These are phyloP conservation scores for Poicephalus gulielmi DNA, from an alignment of 2,113 vertebrate genomes.

Conservation along the genomic window DNA sequence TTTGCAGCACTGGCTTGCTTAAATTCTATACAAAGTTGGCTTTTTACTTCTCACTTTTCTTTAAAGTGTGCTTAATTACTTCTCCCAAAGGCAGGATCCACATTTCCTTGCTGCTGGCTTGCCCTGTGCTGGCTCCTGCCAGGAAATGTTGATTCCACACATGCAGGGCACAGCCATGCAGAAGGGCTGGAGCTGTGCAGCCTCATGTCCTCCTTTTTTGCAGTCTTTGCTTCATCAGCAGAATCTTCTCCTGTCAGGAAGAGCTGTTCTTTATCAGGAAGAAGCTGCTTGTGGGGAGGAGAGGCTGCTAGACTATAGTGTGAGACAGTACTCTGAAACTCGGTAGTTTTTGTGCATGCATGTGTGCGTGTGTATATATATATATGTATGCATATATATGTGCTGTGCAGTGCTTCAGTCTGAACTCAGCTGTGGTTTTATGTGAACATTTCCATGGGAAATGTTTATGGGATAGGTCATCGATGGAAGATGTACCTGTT, in stretches of 20 bases:
- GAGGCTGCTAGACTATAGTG: not conserved
- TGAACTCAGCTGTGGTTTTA: not conserved
- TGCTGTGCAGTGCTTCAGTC: not conserved
- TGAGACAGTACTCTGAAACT: not conserved
- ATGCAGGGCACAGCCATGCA: fast-evolving
- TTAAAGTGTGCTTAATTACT: not conserved
- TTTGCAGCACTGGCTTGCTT: not conserved
- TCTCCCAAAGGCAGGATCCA: not conserved
- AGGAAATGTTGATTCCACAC: not conserved
- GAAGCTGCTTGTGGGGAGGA: not conserved
- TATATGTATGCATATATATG: too few relatives aligned
- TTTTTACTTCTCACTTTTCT: not conserved
- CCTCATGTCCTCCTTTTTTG: fast-evolving
- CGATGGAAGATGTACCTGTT: not conserved
- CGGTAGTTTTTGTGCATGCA: not conserved
- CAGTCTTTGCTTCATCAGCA: not conserved
- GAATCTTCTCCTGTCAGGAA: fast-evolving
- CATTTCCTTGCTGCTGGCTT: not conserved
- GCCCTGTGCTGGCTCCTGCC: not conserved
- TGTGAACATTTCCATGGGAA: not conserved
- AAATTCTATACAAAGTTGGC: not conserved
- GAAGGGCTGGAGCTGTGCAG: not conserved
- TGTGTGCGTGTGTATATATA: not conserved
- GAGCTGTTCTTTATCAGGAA: not conserved
- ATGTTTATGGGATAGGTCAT: not conserved